Base-by-base conservation (phyloP, 37 sponge, comb jelly and placozoan species). In the Trichoplax adhaerens region DNA sequence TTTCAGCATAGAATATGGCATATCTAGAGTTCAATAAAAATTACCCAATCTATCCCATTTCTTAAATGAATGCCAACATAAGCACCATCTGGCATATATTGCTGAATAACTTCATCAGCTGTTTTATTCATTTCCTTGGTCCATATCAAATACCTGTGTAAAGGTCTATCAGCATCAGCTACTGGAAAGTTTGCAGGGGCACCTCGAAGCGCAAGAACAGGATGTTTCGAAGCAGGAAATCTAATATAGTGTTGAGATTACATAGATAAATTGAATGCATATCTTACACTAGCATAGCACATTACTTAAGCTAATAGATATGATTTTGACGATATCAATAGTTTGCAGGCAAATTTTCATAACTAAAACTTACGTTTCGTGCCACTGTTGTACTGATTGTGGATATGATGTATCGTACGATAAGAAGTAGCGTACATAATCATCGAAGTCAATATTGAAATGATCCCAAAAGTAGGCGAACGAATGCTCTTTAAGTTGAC, bases 381-480 rank as follows among this genome's bases (percentile, higher is more conserved):
- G 57, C 88, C 88, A 88, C 49, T 7, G 50, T 4, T 69, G 66
- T 2, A 49, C 53, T 1, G 65, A 53, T 1, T 3, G 6, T 8
- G 61, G 65, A 12, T 62, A 49, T 51, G 71, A 12, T 7, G 81
- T 72, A 54, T 77, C 72, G 60, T 84, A 76, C 6, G 66, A 52
- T 58, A 88, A 64, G 8, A 71, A 6, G 12, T 79, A 72, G 63
- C 77, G 78, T 64, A 73, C 82, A 57, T 70, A 68, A 29, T 59
- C 49, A 52, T 75, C 84, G 83, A 90, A 90, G 55, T 81, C 76
- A 6, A 90, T 80, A 1, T 68, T 77, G 5, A 82, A 69, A 57
- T 77, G 78, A 60, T 80, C 74, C 91, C 91, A 90, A 74, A 86
- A 90, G 12, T 84, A 84, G 8, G 87, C 91, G 77, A 90, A 90